Evolutionary conservation across 2,888 invertebrate genomes (phyloP).

Genomic region (Himalopsyche kuldschensis): DNA sequence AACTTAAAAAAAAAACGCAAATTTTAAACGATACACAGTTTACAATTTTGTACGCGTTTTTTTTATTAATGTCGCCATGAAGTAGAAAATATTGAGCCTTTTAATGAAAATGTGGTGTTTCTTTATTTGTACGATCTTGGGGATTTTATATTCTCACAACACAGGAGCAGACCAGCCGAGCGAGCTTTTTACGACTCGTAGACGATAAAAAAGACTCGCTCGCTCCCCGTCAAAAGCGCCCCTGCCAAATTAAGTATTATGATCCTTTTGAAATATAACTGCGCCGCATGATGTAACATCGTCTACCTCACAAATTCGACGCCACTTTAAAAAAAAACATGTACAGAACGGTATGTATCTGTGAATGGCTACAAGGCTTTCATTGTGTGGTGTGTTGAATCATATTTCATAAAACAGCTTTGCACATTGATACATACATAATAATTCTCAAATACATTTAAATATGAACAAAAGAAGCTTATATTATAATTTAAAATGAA

Average conservation of each 20-base stretch:
- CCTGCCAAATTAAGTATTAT: not conserved
- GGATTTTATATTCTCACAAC: not conserved
- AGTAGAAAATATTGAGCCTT: not conserved
- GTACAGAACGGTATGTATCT: no score
- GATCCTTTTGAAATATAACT: not conserved
- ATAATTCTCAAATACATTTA: no score
- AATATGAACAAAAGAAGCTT: no score
- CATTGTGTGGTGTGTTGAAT: no score
- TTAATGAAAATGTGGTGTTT: not conserved
- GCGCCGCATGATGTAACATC: not conserved
- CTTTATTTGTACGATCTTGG: not conserved
- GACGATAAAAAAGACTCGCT: not conserved
- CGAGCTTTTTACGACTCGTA: not conserved
- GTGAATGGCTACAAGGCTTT: no score
- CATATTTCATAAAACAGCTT: no score
- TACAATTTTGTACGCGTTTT: no score
- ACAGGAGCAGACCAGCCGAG: not conserved
- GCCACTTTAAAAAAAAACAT: not conserved
- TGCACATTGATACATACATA: no score
- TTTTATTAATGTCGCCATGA: no score
- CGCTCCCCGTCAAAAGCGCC: not conserved
- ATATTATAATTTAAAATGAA: no score
- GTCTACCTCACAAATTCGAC: not conserved
- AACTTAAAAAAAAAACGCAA: no score
- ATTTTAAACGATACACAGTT: no score